phyloP scores from a whole-genome alignment of 2,797 vertebrate genomes.

The Zenarchopterus dispar region DNA sequence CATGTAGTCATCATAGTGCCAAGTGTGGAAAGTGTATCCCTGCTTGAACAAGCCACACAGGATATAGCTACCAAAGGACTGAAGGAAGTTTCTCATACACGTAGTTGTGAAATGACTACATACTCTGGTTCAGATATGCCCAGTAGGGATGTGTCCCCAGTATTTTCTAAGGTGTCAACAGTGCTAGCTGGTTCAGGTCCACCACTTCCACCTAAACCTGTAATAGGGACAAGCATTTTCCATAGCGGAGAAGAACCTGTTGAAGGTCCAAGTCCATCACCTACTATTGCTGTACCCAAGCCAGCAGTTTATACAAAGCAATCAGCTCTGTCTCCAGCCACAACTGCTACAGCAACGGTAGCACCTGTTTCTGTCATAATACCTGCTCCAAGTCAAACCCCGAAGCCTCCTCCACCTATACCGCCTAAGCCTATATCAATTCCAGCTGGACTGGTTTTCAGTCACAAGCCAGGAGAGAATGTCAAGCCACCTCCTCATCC shows the following conservation, averaged over 20 bases:
- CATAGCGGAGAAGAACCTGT: conserved; percentile 75
- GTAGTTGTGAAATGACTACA: conserved; percentile 48
- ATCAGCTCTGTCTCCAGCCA: conserved; percentile 55
- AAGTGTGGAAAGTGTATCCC: conserved; percentile 72
- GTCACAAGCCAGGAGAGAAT: conserved; percentile 88
- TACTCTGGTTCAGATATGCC: conserved; percentile 43
- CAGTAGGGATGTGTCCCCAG: conserved; percentile 48
- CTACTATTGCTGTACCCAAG: conserved; percentile 51
- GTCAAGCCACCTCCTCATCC: conserved; percentile 86
- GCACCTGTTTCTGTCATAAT: conserved; percentile 58
- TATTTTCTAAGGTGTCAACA: conserved; percentile 55
- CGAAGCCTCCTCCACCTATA: conserved; percentile 91
- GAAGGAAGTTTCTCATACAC: conserved; percentile 60
- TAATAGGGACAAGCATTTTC: conserved; percentile 71
- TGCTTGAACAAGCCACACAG: conserved; percentile 59
- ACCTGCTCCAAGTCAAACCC: conserved; percentile 55
- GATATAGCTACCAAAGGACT: conserved; percentile 52
- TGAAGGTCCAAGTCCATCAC: conserved; percentile 66
- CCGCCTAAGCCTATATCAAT: conserved; percentile 94
- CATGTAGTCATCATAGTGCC: conserved; percentile 82
- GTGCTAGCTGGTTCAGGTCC: conserved; percentile 69
- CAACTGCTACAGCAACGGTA: conserved; percentile 47
- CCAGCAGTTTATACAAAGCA: conserved; percentile 75
- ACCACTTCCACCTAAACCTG: conserved; percentile 77
- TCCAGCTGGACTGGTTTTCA: conserved; percentile 92